Evolutionary conservation across 2,797 vertebrate genomes (phyloP).

Genomic region (Onychomys leucogaster): DNA sequence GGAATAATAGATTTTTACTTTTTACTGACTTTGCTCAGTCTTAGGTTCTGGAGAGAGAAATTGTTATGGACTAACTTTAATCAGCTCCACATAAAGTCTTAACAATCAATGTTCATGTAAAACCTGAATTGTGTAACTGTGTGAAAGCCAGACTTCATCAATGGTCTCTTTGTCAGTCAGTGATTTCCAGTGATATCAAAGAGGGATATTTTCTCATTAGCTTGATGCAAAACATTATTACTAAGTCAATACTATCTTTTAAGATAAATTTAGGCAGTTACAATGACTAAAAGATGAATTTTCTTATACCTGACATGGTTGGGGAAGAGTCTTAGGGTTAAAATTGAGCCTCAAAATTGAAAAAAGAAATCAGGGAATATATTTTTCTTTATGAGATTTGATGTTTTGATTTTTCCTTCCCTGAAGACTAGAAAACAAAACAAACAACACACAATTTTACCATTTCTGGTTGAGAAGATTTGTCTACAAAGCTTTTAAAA

Average conservation of each 20-base stretch:
- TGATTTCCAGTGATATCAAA: constrained; percentile 45
- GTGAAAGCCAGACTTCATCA: neutral
- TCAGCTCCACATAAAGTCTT: neutral
- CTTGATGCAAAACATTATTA: neutral
- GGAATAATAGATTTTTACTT: constrained; percentile 57
- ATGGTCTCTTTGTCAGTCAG: constrained; percentile 1
- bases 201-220: constrained; percentile 20
- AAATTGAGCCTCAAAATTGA: neutral
- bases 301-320: neutral
- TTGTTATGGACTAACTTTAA: constrained; percentile 41
- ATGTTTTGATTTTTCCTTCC: neutral
- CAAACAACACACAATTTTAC: neutral
- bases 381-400: neutral
- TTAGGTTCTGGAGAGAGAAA: constrained; percentile 46
- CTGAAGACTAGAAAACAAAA: neutral
- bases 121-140: neutral
- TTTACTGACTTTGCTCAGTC: constrained; percentile 56
- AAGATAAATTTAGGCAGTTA: neutral
- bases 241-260: neutral
- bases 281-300: neutral
- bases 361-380: neutral
- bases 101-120: neutral
- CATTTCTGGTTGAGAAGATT: neutral
- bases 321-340: constrained; percentile 33
- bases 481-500: neutral